Evolutionary conservation across 1,140 invertebrate genomes (phyloP).

Genomic region (Pentalonia nigronervosa): DNA sequence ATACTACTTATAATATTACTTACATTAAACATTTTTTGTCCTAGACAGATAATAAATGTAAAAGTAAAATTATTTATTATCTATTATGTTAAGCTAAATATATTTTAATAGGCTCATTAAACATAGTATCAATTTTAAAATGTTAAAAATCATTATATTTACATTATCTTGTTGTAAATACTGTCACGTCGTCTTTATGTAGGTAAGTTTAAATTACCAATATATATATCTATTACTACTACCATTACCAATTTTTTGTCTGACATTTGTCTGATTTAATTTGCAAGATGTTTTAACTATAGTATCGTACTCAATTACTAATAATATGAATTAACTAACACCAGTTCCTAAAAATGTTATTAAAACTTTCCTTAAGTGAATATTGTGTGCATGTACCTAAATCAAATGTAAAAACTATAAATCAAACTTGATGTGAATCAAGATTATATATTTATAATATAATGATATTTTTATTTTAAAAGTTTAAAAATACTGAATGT

Average conservation of each 20-base stretch:
- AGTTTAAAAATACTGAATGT: not conserved
- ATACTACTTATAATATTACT: too few relatives aligned
- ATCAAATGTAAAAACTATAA: not conserved
- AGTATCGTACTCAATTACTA: not conserved
- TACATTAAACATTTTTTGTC: not conserved
- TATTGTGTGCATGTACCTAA: not conserved
- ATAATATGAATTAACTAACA: not conserved
- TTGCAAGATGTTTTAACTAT: not conserved
- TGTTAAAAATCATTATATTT: not conserved
- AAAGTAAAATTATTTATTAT: not conserved
- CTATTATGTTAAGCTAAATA: not conserved
- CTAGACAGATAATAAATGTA: not conserved
- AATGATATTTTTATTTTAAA: not conserved
- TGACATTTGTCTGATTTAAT: not conserved
- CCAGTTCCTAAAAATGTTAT: not conserved
- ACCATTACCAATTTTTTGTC: too few relatives aligned
- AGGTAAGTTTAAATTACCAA: slow-evolving; percentile 25
- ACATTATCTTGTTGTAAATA: not conserved
- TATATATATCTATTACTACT: not conserved
- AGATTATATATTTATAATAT: not conserved
- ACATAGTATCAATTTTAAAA: not conserved
- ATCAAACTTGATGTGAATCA: not conserved
- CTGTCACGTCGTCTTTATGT: slow-evolving; percentile 14
- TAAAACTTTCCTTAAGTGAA: not conserved
- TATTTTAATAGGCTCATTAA: not conserved